A percentile compares a stretch with the other conserved stretches of the same genome.
Conservation (phyloP, 2,797 vertebrate genomes). For the Gymnothorax javanicus region DNA sequence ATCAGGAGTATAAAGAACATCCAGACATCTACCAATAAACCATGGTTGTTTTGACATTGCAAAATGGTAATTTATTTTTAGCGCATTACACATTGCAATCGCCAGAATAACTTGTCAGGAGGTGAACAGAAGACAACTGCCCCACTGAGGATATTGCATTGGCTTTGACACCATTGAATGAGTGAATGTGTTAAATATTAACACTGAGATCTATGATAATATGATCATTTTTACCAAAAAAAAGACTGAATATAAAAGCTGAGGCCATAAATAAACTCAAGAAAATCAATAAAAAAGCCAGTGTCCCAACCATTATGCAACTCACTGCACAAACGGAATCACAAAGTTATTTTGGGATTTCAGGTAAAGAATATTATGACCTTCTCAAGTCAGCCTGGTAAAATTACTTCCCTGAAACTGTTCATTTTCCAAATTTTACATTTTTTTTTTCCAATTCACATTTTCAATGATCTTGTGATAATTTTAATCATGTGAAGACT, state of each 20-base stretch:
- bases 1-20: conserved; percentile 2
- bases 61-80: conserved; percentile 17
- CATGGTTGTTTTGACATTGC: conserved; percentile 20
- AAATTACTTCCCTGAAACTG: too few relatives aligned
- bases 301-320: too few relatives aligned
- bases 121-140: not conserved
- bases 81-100: not conserved
- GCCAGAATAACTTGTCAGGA: not conserved
- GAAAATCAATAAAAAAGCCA: too few relatives aligned
- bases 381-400: not conserved
- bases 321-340: not conserved
- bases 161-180: not conserved
- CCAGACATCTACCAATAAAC: not conserved
- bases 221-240: too few relatives aligned
- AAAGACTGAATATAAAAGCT: too few relatives aligned
- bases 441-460: too few relatives aligned
- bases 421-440: too few relatives aligned
- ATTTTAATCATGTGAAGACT: too few relatives aligned
- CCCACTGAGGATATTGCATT: not conserved
- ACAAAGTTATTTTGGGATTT: not conserved
- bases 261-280: too few relatives aligned
- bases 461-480: too few relatives aligned
- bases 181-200: too few relatives aligned
- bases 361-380: not conserved
- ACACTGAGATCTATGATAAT: too few relatives aligned